These are phyloP conservation scores for Lottia scabra DNA, from an alignment of 2,888 invertebrate species.

Conservation along the genomic window DNA sequence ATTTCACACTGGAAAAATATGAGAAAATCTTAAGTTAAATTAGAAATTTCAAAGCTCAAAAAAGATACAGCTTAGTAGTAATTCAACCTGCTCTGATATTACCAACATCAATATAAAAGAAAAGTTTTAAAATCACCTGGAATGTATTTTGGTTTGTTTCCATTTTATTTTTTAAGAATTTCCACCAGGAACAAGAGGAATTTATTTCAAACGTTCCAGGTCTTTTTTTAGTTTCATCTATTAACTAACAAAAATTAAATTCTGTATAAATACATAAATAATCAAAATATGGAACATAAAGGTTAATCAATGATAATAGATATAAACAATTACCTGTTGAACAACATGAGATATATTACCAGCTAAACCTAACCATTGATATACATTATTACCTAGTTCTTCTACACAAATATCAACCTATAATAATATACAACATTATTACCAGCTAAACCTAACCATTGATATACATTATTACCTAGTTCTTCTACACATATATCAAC, in stretches of 20 bases:
- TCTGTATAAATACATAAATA: not conserved
- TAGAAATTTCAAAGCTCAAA: too few relatives aligned
- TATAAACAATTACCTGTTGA: slow-evolving; percentile 72
- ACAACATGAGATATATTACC: slow-evolving; percentile 85
- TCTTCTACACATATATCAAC: slow-evolving; percentile 91
- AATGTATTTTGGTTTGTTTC: slow-evolving; percentile 79
- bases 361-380: slow-evolving; percentile 83
- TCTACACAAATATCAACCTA: slow-evolving; percentile 89
- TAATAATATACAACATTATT: slow-evolving; percentile 30
- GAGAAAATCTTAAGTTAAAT: too few relatives aligned
- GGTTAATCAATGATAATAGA: too few relatives aligned
- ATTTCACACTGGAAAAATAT: too few relatives aligned
- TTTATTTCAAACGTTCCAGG: slow-evolving; percentile 73
- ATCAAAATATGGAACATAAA: not conserved
- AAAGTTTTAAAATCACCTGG: slow-evolving; percentile 71
- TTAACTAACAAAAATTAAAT: slow-evolving; percentile 38
- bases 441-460: slow-evolving; percentile 85
- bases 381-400: slow-evolving; percentile 91
- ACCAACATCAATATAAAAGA: too few relatives aligned
- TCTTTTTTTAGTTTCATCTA: slow-evolving; percentile 40
- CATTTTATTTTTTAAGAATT: slow-evolving; percentile 77
- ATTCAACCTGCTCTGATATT: too few relatives aligned
- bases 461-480: slow-evolving; percentile 87
- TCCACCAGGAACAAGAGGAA: slow-evolving; percentile 82
- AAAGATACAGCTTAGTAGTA: too few relatives aligned